Evolutionary conservation across 2,113 vertebrate species (phyloP).

Genomic region (Gobio gobio): DNA sequence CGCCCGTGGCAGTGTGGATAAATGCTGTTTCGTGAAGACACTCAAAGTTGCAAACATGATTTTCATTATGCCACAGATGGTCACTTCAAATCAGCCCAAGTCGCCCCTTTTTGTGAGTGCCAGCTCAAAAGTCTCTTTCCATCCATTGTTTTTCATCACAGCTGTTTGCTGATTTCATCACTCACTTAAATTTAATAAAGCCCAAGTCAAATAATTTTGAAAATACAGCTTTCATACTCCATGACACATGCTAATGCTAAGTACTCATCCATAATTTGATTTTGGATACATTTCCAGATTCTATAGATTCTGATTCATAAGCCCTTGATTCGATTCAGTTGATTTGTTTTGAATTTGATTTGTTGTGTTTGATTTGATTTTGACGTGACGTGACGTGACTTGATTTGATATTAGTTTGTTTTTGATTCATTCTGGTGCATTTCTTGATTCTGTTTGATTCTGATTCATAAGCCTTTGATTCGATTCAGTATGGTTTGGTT

Average conservation of each 20-base stretch:
- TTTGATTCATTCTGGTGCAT: not conserved
- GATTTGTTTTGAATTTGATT: not conserved
- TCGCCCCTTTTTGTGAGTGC: not conserved
- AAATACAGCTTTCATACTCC: not conserved
- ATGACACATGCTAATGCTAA: not conserved
- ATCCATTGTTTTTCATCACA: constrained; percentile 12
- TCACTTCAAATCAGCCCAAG: constrained; percentile 30
- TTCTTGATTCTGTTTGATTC: not conserved
- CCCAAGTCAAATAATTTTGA: not conserved
- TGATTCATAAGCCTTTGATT: not conserved
- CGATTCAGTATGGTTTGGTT: not conserved
- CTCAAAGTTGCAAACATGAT: constrained; percentile 11
- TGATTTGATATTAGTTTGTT: not conserved
- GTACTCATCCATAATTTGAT: not conserved
- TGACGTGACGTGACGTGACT: not conserved
- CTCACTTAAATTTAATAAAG: not conserved
- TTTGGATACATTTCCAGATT: not conserved
- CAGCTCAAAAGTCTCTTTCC: constrained; percentile 24
- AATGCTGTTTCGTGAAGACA: constrained; percentile 24
- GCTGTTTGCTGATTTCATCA: not conserved
- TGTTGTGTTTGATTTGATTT: not conserved
- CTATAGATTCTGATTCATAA: not conserved
- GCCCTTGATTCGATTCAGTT: not conserved
- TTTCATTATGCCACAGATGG: constrained; percentile 43
- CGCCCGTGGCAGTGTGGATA: not conserved